Conservation (phyloP, 2,888 invertebrate species). For the Pandemis corylana region DNA sequence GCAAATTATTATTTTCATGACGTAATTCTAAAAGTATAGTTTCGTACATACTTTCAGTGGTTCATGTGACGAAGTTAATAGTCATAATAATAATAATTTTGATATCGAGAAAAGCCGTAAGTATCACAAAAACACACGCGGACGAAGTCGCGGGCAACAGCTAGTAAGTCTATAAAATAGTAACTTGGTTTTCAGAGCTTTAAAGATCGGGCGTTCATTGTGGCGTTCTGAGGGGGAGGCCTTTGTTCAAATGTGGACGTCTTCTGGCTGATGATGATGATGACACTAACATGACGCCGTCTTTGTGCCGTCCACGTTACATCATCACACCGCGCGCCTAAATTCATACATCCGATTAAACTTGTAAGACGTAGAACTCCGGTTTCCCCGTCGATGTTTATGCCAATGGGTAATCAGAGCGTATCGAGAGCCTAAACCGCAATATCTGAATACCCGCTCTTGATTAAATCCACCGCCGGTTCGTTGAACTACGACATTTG, state of each 20-base stretch:
- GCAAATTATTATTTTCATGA: no score
- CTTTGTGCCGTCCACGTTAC: background rate
- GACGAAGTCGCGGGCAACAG: no score
- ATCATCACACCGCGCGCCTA: background rate
- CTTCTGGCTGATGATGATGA: background rate
- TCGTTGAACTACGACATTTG: conserved; percentile 28
- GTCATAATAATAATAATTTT: no score
- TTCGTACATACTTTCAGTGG: no score
- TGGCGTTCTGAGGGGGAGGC: no score
- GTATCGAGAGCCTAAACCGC: conserved; percentile 27
- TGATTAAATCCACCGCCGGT: conserved; percentile 29
- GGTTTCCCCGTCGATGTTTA: conserved; percentile 5
- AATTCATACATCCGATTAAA: conserved; percentile 15
- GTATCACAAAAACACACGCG: no score
- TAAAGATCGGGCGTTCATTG: background rate
- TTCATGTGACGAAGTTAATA: no score
- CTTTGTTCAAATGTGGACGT: no score
- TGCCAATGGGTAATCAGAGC: conserved; percentile 13
- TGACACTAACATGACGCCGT: background rate
- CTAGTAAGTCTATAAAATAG: background rate
- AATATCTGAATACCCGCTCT: conserved; percentile 21
- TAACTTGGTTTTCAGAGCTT: background rate
- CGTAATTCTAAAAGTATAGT: no score
- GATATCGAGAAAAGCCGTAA: no score
- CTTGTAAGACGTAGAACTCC: background rate